These are phyloP conservation scores for Glossophaga mutica DNA, from an alignment of 2,797 vertebrate species.

Conservation along the genomic window DNA sequence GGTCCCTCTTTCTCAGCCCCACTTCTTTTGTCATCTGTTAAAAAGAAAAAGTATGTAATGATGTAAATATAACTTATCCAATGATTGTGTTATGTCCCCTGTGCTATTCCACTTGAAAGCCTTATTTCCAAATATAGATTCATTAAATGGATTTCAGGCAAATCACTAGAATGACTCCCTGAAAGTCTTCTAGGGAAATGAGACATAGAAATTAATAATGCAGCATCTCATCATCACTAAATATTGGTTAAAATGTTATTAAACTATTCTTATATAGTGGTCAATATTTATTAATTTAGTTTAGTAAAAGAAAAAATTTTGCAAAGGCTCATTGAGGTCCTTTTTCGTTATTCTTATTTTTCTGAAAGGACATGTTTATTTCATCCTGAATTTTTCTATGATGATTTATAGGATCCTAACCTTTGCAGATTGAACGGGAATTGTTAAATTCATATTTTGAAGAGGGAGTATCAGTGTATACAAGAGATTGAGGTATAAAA, in stretches of 20 bases:
- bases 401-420: neutral
- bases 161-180: neutral
- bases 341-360: neutral
- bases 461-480: neutral
- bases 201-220: neutral
- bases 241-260: neutral
- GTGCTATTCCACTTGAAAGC: neutral
- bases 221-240: neutral
- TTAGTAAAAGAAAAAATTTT: neutral
- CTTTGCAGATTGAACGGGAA: neutral
- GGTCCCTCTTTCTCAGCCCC: neutral
- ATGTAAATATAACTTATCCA: neutral
- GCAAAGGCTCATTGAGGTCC: neutral
- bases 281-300: neutral
- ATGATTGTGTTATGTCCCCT: neutral
- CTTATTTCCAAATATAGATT: neutral
- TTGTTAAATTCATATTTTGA: neutral
- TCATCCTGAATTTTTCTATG: neutral
- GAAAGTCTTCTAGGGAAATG: neutral
- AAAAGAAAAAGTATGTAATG: neutral
- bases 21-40: neutral
- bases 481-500: neutral
- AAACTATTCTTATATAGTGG: neutral
- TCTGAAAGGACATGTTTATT: neutral
- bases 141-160: neutral